These are phyloP conservation scores for Psittacara wagleri DNA, from an alignment of 2,113 vertebrate species.

Conservation along the genomic window DNA sequence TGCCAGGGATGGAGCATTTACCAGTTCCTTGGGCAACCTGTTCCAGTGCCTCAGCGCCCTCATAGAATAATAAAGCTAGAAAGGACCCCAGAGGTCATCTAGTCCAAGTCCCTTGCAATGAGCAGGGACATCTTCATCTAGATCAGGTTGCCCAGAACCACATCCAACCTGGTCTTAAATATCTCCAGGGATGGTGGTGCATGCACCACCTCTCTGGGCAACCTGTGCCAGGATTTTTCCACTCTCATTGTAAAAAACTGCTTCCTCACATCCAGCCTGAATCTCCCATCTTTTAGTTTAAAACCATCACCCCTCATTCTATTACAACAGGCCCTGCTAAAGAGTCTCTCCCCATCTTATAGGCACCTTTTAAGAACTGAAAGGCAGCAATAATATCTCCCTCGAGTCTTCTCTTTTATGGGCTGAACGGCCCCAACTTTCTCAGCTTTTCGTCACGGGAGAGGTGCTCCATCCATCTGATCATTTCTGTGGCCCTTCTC, in stretches of 20 bases:
- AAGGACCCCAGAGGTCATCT: neutral
- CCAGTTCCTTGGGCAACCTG: neutral
- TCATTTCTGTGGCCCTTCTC: neutral
- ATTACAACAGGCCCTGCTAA: too few relatives aligned
- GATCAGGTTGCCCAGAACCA: neutral
- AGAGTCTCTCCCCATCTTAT: neutral
- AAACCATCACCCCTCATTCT: neutral
- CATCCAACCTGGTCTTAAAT: neutral
- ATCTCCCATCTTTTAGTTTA: neutral
- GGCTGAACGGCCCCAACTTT: neutral
- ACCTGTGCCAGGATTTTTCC: neutral
- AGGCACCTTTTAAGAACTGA: neutral
- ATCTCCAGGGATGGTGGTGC: neutral
- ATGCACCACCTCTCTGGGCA: neutral
- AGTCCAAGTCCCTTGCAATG: neutral
- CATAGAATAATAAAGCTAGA: neutral
- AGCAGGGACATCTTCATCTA: neutral
- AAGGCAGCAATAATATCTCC: neutral
- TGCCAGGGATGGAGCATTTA: neutral
- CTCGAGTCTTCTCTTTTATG: neutral
- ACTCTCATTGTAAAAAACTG: neutral
- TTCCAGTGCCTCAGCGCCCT: neutral
- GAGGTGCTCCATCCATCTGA: neutral
- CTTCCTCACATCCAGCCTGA: neutral
- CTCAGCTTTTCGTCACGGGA: neutral